A percentile compares a stretch with the other conserved stretches of the same genome.
phyloP scores from a whole-genome alignment of 1,140 invertebrate species.

The Diachasmimorpha longicaudata region DNA sequence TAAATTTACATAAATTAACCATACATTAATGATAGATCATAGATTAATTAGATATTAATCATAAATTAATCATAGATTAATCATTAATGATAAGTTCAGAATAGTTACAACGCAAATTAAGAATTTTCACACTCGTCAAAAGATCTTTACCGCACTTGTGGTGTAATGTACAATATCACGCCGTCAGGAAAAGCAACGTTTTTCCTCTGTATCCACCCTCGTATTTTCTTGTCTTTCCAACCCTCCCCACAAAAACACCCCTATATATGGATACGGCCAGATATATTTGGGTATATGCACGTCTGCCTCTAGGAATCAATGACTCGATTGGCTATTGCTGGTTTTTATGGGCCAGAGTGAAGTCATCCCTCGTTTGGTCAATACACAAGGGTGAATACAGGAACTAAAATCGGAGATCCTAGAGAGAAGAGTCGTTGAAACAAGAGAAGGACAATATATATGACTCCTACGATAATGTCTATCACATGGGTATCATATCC shows the following conservation, averaged over 20 bases:
- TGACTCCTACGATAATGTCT: slow-evolving; percentile 24
- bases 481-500: slow-evolving; percentile 4
- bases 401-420: neutral
- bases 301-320: slow-evolving; percentile 30
- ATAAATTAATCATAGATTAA: no score
- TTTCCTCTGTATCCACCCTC: neutral
- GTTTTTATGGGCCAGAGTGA: slow-evolving; percentile 29
- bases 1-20: no score
- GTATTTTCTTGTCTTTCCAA: slow-evolving; percentile 8
- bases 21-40: no score
- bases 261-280: no score
- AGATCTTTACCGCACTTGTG: no score
- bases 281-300: neutral
- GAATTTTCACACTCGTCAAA: no score
- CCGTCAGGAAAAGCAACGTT: no score
- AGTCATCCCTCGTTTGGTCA: neutral
- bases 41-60: no score
- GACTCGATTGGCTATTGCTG: slow-evolving; percentile 50
- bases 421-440: neutral
- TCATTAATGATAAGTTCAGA: no score
- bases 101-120: no score
- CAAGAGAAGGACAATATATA: neutral
- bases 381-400: neutral
- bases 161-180: no score
- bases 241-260: neutral